Evolutionary conservation across 2,888 invertebrate genomes (phyloP).

Genomic region (Selenia dentaria): DNA sequence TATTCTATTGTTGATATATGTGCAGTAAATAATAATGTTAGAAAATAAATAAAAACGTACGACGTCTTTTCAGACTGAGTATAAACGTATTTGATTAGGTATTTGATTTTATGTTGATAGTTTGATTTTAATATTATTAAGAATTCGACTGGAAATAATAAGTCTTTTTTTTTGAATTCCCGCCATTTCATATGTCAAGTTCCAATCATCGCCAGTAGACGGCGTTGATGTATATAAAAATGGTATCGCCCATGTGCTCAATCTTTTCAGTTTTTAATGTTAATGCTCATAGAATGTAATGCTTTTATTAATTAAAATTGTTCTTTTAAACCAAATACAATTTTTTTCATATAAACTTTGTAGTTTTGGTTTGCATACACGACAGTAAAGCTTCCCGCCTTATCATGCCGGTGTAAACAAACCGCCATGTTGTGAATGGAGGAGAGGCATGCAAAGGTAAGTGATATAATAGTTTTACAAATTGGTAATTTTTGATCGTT

Average conservation of each 20-base stretch:
- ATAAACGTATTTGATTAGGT: too few relatives aligned
- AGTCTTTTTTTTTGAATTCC: slow-evolving; percentile 36
- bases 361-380: slow-evolving; percentile 44
- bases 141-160: background rate
- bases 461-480: slow-evolving; percentile 48
- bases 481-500: too few relatives aligned
- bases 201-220: slow-evolving; percentile 44
- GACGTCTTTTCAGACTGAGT: too few relatives aligned
- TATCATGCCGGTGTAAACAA: slow-evolving; percentile 85
- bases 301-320: slow-evolving; percentile 60
- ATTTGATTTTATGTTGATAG: too few relatives aligned
- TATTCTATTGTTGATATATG: too few relatives aligned
- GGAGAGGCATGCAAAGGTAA: slow-evolving; percentile 54
- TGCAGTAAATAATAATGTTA: too few relatives aligned
- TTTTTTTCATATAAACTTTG: slow-evolving; percentile 44
- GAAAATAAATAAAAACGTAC: too few relatives aligned
- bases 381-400: slow-evolving; percentile 73
- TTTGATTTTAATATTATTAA: too few relatives aligned
- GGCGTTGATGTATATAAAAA: slow-evolving; percentile 57
- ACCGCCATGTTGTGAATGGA: slow-evolving; percentile 80
- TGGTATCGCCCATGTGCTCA: slow-evolving; percentile 73
- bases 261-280: slow-evolving; percentile 42
- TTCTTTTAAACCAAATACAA: slow-evolving; percentile 47
- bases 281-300: slow-evolving; percentile 42
- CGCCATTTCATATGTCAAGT: slow-evolving; percentile 43